Evolutionary conservation across 2,797 vertebrate genomes (phyloP).

Genomic region (Pampus argenteus): DNA sequence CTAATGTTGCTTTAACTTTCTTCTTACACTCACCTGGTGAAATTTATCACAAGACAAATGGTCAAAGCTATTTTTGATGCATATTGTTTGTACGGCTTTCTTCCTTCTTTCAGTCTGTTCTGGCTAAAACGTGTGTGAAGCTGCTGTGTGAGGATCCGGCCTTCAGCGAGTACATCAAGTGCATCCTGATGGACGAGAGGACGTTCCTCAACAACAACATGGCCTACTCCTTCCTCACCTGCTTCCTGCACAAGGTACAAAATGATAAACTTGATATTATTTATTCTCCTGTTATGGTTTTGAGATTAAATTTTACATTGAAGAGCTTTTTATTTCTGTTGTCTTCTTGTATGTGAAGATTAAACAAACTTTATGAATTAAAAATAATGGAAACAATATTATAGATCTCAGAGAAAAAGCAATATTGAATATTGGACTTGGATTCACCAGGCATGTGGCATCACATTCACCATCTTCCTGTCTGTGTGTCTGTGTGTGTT

Average conservation of each 20-base stretch:
- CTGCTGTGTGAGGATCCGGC: conserved; percentile 96
- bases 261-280: too few relatives aligned
- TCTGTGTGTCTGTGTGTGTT: conserved; percentile 74
- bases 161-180: conserved; percentile 98
- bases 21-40: too few relatives aligned
- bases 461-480: too few relatives aligned
- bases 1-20: too few relatives aligned
- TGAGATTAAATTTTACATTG: too few relatives aligned
- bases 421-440: too few relatives aligned
- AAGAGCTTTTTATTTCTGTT: too few relatives aligned
- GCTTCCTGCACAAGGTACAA: conserved; percentile 94
- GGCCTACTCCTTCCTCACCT: conserved; percentile 95
- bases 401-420: too few relatives aligned
- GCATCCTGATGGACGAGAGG: conserved; percentile 97
- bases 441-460: too few relatives aligned
- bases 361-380: too few relatives aligned
- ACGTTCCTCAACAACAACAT: conserved; percentile 95
- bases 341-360: neutral
- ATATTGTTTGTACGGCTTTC: neutral
- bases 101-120: conserved; percentile 83
- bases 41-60: neutral
- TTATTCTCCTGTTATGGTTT: too few relatives aligned
- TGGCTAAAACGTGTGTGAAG: conserved; percentile 98
- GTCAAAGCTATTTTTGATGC: neutral
- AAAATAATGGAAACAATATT: too few relatives aligned